These are phyloP conservation scores for Misgurnus mizolepis DNA, from an alignment of 2,113 vertebrate genomes.

Conservation along the genomic window DNA sequence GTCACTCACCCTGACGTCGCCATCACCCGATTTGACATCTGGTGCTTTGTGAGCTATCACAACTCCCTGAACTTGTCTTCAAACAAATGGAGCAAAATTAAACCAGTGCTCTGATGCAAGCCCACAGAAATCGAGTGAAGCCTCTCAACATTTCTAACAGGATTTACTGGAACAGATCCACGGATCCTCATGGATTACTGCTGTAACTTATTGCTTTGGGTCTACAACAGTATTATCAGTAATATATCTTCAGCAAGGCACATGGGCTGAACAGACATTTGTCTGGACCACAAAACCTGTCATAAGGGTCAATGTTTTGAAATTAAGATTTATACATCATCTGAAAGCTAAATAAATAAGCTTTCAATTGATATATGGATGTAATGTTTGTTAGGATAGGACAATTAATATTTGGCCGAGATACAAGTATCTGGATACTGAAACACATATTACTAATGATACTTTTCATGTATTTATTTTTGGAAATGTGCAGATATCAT, in stretches of 20 bases:
- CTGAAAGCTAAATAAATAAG: too few species aligned
- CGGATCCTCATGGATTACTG: slow-evolving; percentile 44
- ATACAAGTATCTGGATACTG: too few species aligned
- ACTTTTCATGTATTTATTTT: too few species aligned
- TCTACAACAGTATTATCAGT: slow-evolving; percentile 6
- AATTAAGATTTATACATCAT: too few species aligned
- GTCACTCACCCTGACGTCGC: slow-evolving; percentile 48
- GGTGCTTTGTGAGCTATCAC: slow-evolving; percentile 19
- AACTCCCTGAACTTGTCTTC: slow-evolving; percentile 58
- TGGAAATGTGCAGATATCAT: too few species aligned
- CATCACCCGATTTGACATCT: slow-evolving; percentile 53
- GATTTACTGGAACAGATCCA: slow-evolving; percentile 59
- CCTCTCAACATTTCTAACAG: slow-evolving; percentile 54
- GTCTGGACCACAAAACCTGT: background rate
- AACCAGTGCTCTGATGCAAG: slow-evolving; percentile 61
- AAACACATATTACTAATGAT: too few species aligned
- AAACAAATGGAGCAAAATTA: slow-evolving; percentile 64
- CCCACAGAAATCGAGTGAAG: slow-evolving; percentile 58
- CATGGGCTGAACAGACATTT: background rate
- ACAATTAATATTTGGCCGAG: too few species aligned
- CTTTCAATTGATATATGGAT: too few species aligned
- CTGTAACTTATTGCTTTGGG: background rate
- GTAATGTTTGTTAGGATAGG: too few species aligned
- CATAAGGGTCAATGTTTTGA: too few species aligned
- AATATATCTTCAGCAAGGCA: background rate